Base-by-base conservation (phyloP, 2,113 vertebrate genomes). In the Nesoenas mayeri region DNA sequence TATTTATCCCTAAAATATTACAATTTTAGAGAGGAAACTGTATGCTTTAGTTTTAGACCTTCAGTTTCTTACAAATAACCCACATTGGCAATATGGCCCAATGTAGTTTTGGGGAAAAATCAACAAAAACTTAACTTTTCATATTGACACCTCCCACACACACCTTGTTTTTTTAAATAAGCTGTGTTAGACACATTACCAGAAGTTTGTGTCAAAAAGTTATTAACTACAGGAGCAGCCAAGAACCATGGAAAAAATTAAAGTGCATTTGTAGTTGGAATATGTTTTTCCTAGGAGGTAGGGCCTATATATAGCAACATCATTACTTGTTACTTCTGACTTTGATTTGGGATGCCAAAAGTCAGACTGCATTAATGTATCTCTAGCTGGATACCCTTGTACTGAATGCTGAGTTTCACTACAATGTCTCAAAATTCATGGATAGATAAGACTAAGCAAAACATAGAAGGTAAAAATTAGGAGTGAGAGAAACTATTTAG, bases 41-140 rank as follows among this genome's bases (percentile, higher is more conserved):
- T 25, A 44, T 32, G 19, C 16, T 91, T 89, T 74, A 42, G 24
- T 81, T 85, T 80, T 36, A 58, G 79, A 73, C 51, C 14, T 79
- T 88, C 62, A 11, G 17, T 66, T 83, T 82, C 22, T 85, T 74
- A 83, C 36, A 70, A 94, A n/a, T 54, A 89, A 73, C 15, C 11
- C 17, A 51, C 5, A 73, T 3, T 4, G 3, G 14, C 21, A 64
- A 38, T 21, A 20, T 58, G 21, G 6, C 65, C 29, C 22, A 7
- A 14, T 42, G 25, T 16, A 0, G 53, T 77, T 66, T 80, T 2
- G 4, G 26, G 62, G 25, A 83, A 91, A 89, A 89, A 80, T 18
- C 19, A 73, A 53, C 14, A 80, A 72, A 94, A 79, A 2, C 6
- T 50, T 75, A 58, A 24, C 14, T 80, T 91, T 80, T 47, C 4